These are phyloP conservation scores for Potamarius usumacintae DNA, from an alignment of 2,113 vertebrate species.

Conservation along the genomic window DNA sequence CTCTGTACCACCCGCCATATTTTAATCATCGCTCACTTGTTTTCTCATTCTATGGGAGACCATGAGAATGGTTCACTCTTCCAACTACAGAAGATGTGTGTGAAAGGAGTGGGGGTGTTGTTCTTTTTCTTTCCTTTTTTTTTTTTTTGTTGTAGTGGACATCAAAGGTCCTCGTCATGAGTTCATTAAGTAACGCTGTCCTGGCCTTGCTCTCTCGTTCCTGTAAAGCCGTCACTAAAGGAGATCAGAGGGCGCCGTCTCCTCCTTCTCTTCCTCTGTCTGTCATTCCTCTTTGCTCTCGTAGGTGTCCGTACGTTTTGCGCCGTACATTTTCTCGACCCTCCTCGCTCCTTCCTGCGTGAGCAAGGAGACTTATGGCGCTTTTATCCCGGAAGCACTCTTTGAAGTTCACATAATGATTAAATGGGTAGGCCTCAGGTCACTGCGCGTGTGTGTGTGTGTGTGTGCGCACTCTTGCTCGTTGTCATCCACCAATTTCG, in stretches of 20 bases:
- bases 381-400: constrained; percentile 58
- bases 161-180: constrained; percentile 64
- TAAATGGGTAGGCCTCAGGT: constrained; percentile 58
- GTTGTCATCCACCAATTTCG: constrained; percentile 17
- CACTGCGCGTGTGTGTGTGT: neutral
- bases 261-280: constrained; percentile 41
- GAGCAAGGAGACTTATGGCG: constrained; percentile 45
- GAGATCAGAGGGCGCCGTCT: constrained; percentile 46
- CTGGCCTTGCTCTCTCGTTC: constrained; percentile 50
- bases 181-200: constrained; percentile 58
- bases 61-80: neutral
- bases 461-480: neutral
- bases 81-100: constrained; percentile 9
- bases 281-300: constrained; percentile 55
- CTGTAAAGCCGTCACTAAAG: constrained; percentile 61
- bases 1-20: neutral
- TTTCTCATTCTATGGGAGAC: neutral
- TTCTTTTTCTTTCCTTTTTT: constrained; percentile 35
- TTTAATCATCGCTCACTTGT: neutral
- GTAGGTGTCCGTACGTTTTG: constrained; percentile 40
- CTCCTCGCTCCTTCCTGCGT: constrained; percentile 46
- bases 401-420: constrained; percentile 68
- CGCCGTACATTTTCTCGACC: constrained; percentile 38
- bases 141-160: constrained; percentile 60
- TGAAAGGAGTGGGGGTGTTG: constrained; percentile 1